These are phyloP conservation scores for Pseudochaenichthys georgianus DNA, from an alignment of 2,797 vertebrate genomes.

Conservation along the genomic window DNA sequence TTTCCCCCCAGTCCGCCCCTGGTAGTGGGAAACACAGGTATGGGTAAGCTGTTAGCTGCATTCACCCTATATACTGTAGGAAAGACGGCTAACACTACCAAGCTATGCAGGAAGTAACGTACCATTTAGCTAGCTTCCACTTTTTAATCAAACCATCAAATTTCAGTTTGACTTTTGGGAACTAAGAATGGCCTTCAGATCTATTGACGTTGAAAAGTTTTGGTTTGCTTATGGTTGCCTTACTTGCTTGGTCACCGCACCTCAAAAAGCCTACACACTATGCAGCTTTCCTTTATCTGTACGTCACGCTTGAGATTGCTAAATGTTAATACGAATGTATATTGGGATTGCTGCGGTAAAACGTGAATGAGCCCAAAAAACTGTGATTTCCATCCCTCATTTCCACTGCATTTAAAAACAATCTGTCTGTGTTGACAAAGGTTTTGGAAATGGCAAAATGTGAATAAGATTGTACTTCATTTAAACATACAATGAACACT, in stretches of 20 bases:
- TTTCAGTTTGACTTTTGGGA: neutral
- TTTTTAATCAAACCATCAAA: neutral
- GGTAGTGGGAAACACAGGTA: neutral
- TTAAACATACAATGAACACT: neutral
- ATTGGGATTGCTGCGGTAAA: slow-evolving; percentile 7
- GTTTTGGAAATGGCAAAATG: slow-evolving; percentile 10
- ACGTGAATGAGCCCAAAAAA: neutral
- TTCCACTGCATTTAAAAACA: slow-evolving; percentile 9
- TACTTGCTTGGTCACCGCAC: neutral
- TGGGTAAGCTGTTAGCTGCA: neutral
- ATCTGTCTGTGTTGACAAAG: neutral
- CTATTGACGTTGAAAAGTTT: neutral
- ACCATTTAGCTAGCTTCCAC: neutral
- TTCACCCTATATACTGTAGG: neutral
- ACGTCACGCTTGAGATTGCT: slow-evolving; percentile 5
- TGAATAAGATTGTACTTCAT: slow-evolving; percentile 3
- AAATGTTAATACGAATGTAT: slow-evolving; percentile 19
- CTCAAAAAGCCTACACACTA: neutral
- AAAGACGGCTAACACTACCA: neutral
- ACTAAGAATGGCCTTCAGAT: neutral
- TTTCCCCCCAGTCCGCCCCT: too few species aligned
- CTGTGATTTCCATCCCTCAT: neutral
- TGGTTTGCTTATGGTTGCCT: neutral
- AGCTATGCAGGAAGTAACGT: neutral
- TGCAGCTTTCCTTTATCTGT: slow-evolving; percentile 6